phyloP scores from a whole-genome alignment of 2,797 vertebrate species.

The Urocyon cinereoargenteus region DNA sequence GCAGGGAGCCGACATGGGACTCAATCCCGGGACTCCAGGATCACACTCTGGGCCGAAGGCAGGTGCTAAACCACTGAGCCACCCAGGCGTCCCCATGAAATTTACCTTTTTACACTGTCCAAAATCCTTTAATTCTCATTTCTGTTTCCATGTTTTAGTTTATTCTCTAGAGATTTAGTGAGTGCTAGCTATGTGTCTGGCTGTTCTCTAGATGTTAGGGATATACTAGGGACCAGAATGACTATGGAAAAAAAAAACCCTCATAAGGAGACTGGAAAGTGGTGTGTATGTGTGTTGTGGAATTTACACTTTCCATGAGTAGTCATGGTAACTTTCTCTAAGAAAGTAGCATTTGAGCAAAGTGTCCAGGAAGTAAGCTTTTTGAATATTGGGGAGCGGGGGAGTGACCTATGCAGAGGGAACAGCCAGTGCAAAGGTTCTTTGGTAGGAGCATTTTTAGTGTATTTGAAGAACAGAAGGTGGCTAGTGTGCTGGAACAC shows the following conservation, averaged over 20 bases:
- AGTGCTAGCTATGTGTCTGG: background rate
- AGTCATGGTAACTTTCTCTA: background rate
- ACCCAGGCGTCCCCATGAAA: too few relatives aligned
- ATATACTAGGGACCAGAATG: background rate
- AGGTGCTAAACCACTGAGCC: too few relatives aligned
- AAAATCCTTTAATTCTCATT: background rate
- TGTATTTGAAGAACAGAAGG: background rate
- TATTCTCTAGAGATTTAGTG: slow-evolving; percentile 39
- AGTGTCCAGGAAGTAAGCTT: background rate
- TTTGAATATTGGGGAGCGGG: background rate
- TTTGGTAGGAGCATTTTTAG: background rate
- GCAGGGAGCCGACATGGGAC: too few relatives aligned
- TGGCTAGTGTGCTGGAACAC: background rate
- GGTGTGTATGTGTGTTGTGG: background rate
- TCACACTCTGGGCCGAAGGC: too few relatives aligned
- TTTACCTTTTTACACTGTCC: background rate
- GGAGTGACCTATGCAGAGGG: background rate
- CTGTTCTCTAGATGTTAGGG: background rate
- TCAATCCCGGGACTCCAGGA: too few relatives aligned
- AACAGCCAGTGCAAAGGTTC: background rate
- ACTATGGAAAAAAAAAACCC: background rate
- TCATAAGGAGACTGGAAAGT: background rate
- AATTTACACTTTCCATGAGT: background rate
- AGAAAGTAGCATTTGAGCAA: slow-evolving; percentile 19
- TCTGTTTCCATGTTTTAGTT: slow-evolving; percentile 18